Base-by-base conservation (phyloP, 2,113 vertebrate species). In the Aspiorhynchus laticeps region DNA sequence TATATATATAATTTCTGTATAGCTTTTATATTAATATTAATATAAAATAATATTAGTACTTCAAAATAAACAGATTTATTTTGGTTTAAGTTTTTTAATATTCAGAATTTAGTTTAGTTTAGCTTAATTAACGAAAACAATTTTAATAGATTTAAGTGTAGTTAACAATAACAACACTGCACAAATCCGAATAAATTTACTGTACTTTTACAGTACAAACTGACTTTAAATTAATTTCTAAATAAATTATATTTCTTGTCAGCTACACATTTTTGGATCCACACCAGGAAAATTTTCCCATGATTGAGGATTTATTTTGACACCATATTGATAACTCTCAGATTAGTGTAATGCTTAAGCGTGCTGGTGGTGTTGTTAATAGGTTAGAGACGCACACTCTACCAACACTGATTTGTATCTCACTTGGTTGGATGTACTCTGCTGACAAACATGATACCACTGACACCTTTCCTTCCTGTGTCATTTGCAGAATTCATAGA, bases 401-500 rank as follows among this genome's bases (percentile, higher is more conserved):
- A 74, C 36, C 59, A 38, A 77, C 26, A n/a, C 7, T 65, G 12
- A 61, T 84, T 76, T 84, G 59, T 28, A 28, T n/a, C 59, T 38
- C 26, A 26, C 19, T 41, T 12, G n/a, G 7, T 24, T 84, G 74
- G 61, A 7, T 46, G 17, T 43, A 51, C 28, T 33, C 8, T 38
- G 11, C 48, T 86, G 33, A 84, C 67, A 73, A 77, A 81, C 74
- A 43, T n/a, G 17, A 33, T 87, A 74, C 67, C 80, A 82, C 67
- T 79, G 76, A 91, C 88, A 88, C 88, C 51, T 84, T 61, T 71
- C 88, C 85, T 89, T 86, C 83, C 53, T 81, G 56, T 75, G 80
- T 88, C 86, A 85, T 88, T 82, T 89, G 76, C 87, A 88, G 92
- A 93, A 93, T 92, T 89, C 85, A 89, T 91, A 79, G 87, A 92